phyloP scores from a whole-genome alignment of 2,113 vertebrate genomes.

The Kryptolebias marmoratus region DNA sequence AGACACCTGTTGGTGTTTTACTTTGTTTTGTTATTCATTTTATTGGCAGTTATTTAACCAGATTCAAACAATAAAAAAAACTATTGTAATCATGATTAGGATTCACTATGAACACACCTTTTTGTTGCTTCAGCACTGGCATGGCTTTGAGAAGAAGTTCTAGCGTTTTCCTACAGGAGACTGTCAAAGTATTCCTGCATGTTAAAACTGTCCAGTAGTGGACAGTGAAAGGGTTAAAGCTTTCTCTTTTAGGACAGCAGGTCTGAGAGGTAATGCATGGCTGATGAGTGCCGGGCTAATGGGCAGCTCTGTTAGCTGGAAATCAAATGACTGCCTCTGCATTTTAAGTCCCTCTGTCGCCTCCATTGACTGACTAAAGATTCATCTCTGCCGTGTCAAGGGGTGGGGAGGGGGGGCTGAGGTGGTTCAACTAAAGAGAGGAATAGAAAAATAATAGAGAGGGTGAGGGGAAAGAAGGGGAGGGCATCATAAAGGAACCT shows the following conservation, averaged over 20 bases:
- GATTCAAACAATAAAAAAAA: no score
- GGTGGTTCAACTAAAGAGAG: constrained; percentile 41
- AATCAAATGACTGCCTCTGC: constrained; percentile 78
- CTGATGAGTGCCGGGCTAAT: constrained; percentile 82
- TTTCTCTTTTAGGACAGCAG: constrained; percentile 47
- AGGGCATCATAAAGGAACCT: constrained; percentile 48
- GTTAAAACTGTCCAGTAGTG: constrained; percentile 22
- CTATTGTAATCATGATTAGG: no score
- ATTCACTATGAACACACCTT: neutral
- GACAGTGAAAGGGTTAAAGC: constrained; percentile 60
- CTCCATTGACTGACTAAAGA: constrained; percentile 77
- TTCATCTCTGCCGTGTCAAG: constrained; percentile 72
- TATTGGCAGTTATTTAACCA: no score
- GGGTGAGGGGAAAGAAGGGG: constrained; percentile 14
- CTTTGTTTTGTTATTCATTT: no score
- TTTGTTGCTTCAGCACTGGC: no score
- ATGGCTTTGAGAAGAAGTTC: neutral
- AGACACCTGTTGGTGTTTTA: no score
- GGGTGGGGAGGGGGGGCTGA: constrained; percentile 13
- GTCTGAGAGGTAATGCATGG: constrained; percentile 76
- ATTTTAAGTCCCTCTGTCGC: constrained; percentile 73
- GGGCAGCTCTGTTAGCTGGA: constrained; percentile 77
- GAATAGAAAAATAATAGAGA: constrained; percentile 41
- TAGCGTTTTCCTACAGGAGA: neutral
- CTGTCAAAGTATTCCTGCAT: neutral